Evolutionary conservation across 92 coral and sea anemone genomes (phyloP).

Genomic region (Zoanthus sociatus): DNA sequence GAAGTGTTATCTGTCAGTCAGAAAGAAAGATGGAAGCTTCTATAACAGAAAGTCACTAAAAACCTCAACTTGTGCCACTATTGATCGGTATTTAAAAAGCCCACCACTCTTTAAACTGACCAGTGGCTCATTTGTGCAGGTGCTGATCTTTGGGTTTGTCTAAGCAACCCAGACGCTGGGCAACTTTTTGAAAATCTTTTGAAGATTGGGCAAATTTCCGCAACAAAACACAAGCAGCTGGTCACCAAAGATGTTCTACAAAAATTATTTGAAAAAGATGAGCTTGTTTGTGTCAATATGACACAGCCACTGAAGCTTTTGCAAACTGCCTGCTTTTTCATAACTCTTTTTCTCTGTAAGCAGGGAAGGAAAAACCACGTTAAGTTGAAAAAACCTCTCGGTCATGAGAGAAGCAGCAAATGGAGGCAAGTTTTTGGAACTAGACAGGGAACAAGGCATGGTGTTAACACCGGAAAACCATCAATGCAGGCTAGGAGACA

Average conservation of each 20-base stretch:
- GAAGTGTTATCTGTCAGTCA: conserved; percentile 47
- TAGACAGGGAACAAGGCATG: background rate
- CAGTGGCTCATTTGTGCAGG: conserved; percentile 19
- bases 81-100: conserved; percentile 44
- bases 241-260: conserved; percentile 53
- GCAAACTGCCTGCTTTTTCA: conserved; percentile 64
- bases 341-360: conserved; percentile 61
- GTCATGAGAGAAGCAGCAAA: conserved; percentile 50
- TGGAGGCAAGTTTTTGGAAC: conserved; percentile 1
- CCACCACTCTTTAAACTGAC: conserved; percentile 31
- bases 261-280: conserved; percentile 51
- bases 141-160: conserved; percentile 44
- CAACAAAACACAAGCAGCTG: conserved; percentile 51
- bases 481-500: conserved; percentile 49
- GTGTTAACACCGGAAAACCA: conserved; percentile 50
- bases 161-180: conserved; percentile 54
- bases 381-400: conserved; percentile 45
- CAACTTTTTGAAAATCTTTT: conserved; percentile 50
- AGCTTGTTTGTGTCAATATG: conserved; percentile 50
- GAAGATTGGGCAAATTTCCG: conserved; percentile 52
- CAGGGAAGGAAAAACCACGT: conserved; percentile 72
- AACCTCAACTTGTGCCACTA: conserved; percentile 52
- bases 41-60: conserved; percentile 43
- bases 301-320: conserved; percentile 57
- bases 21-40: conserved; percentile 47